phyloP scores from a whole-genome alignment of 2,888 invertebrate genomes.

The Anthoptus insignis region DNA sequence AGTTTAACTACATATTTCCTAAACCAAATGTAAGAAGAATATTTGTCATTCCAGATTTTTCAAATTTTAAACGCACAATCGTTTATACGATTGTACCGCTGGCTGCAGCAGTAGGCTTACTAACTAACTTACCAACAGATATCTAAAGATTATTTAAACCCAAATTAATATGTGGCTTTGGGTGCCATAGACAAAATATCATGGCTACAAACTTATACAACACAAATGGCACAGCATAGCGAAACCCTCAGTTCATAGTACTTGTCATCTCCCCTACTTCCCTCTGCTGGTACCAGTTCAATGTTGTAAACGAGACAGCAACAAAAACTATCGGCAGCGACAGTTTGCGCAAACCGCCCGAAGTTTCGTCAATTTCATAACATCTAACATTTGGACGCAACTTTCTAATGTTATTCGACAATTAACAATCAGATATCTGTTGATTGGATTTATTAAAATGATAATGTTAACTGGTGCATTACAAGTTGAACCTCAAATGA shows the following conservation, averaged over 20 bases:
- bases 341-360: constrained; percentile 23
- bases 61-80: too few relatives aligned
- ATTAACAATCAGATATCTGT: background rate
- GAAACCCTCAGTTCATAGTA: background rate
- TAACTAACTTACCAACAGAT: too few relatives aligned
- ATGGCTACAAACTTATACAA: background rate
- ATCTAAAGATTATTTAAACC: too few relatives aligned
- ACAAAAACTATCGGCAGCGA: constrained; percentile 16
- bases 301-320: constrained; percentile 21
- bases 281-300: background rate
- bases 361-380: constrained; percentile 33
- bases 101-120: too few relatives aligned
- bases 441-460: background rate
- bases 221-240: background rate
- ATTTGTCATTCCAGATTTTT: too few relatives aligned
- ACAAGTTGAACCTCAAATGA: too few relatives aligned
- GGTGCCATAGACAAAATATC: too few relatives aligned
- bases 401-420: constrained; percentile 26
- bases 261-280: too few relatives aligned
- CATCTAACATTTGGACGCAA: constrained; percentile 18
- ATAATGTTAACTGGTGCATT: background rate
- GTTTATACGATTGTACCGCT: too few relatives aligned
- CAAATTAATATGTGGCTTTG: too few relatives aligned
- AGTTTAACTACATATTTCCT: too few relatives aligned
- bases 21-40: too few relatives aligned